Base-by-base conservation (phyloP, 2,797 vertebrate species). In the Alauda arvensis region DNA sequence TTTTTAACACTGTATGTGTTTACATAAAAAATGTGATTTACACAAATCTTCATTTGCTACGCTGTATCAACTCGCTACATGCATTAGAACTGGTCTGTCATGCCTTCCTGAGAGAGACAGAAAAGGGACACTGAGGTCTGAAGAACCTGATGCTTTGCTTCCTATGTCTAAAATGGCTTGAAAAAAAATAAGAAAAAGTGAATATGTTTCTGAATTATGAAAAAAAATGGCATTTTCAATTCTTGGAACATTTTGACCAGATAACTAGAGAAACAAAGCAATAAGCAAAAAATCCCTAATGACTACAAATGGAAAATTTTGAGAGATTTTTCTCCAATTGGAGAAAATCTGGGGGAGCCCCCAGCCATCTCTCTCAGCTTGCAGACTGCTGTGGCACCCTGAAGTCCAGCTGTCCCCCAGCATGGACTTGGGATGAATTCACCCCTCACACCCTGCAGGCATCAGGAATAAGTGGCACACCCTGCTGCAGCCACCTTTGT, bases 1-100 rank as follows among this genome's bases (percentile, higher is more conserved):
- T 77, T 89, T 91, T 76, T 91, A 85, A 91, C 77, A 46, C 59
- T 81, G 55, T 83, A 40, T 45, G 23, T 85, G 74, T 89, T 91
- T 85, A 89, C 59, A 57, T 55, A 24, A 87, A 85, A 89, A 86
- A 83, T 16, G 48, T 40, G 59, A 89, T 88, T 92, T 91, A 92
- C 70, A 89, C 77, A 88, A 61, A 75, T 68, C 67, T 68, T 83
- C 31, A 28, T 83, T 87, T 91, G 81, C 59, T 57, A 53, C 0
- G 0, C 60, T 72, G 43, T 55, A 48, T 37, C 55, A 91, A 69
- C 25, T 71, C 18, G 45, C 56, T 63, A 18, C 23, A 2, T 33
- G 10, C 29, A 45, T 74, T 77, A 63, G 77, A 71, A 79, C 3
- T 51, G 52, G 61, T 43, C 52, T 2, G 0, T 34, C 24, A 6